These are phyloP conservation scores for Pinna nobilis DNA, from an alignment of 1,140 invertebrate genomes.

Conservation along the genomic window DNA sequence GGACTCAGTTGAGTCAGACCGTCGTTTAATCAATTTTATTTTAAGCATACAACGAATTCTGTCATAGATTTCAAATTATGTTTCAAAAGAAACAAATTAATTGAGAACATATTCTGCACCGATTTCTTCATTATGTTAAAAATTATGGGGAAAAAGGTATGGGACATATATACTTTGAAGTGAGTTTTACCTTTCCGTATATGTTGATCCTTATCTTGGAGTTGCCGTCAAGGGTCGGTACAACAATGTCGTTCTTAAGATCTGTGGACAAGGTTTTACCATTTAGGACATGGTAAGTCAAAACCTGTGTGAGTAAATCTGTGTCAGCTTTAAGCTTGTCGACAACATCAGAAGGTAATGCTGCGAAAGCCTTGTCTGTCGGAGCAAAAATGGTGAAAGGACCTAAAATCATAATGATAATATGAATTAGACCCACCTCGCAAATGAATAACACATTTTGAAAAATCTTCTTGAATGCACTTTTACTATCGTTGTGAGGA, in stretches of 20 bases:
- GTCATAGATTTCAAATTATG: no score
- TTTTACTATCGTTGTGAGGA: not conserved
- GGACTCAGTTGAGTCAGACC: no score
- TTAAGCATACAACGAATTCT: no score
- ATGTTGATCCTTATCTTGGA: constrained; percentile 31
- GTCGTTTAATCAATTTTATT: no score
- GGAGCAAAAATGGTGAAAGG: constrained; percentile 90
- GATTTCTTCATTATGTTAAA: no score
- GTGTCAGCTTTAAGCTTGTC: constrained; percentile 79
- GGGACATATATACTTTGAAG: no score
- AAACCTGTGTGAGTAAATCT: constrained; percentile 82
- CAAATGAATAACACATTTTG: no score
- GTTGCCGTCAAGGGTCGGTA: not conserved
- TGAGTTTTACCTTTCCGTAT: constrained; percentile 26
- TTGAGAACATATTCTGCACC: no score
- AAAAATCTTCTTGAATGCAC: no score
- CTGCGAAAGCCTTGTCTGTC: constrained; percentile 85
- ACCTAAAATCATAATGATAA: constrained; percentile 46
- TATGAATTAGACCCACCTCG: no score
- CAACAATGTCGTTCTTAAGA: constrained; percentile 25
- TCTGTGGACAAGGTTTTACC: constrained; percentile 25
- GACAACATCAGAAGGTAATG: constrained; percentile 79
- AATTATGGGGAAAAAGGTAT: no score
- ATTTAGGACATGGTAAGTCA: constrained; percentile 84
- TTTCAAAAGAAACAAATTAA: no score